Evolutionary conservation across 2,888 invertebrate species (phyloP).

Genomic region (Malachius bipustulatus): DNA sequence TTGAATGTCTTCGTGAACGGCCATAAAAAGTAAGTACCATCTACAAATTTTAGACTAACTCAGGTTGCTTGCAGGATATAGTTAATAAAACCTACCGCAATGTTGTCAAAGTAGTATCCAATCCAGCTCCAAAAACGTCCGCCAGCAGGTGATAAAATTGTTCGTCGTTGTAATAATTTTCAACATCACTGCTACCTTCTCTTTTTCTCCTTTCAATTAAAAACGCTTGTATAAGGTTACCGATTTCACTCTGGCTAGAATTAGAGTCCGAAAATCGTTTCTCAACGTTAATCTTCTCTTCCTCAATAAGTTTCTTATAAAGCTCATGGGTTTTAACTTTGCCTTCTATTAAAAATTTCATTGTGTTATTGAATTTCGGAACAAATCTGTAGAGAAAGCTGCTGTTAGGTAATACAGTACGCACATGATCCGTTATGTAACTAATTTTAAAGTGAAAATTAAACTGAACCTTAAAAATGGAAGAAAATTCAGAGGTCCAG

Average conservation of each 20-base stretch:
- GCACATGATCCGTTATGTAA: neutral
- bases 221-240: conserved; percentile 50
- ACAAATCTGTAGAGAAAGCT: conserved; percentile 44
- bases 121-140: conserved; percentile 76
- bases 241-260: conserved; percentile 13
- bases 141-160: conserved; percentile 66
- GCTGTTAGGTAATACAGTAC: no score
- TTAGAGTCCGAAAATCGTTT: conserved; percentile 11
- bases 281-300: conserved; percentile 26
- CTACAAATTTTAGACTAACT: conserved; percentile 19
- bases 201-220: conserved; percentile 46
- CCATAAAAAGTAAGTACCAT: conserved; percentile 73
- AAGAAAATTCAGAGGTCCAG: conserved; percentile 73
- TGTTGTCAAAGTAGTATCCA: conserved; percentile 72
- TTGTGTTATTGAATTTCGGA: conserved; percentile 50
- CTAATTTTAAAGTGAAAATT: neutral
- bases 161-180: conserved; percentile 46
- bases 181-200: conserved; percentile 35
- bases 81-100: conserved; percentile 37
- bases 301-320: conserved; percentile 55
- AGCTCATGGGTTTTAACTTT: conserved; percentile 59
- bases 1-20: conserved; percentile 52
- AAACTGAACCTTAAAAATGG: conserved; percentile 58
- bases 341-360: conserved; percentile 54
- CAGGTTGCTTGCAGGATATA: neutral